These are phyloP conservation scores for Aselliscus stoliczkanus DNA, from an alignment of 2,797 vertebrate genomes.

Conservation along the genomic window DNA sequence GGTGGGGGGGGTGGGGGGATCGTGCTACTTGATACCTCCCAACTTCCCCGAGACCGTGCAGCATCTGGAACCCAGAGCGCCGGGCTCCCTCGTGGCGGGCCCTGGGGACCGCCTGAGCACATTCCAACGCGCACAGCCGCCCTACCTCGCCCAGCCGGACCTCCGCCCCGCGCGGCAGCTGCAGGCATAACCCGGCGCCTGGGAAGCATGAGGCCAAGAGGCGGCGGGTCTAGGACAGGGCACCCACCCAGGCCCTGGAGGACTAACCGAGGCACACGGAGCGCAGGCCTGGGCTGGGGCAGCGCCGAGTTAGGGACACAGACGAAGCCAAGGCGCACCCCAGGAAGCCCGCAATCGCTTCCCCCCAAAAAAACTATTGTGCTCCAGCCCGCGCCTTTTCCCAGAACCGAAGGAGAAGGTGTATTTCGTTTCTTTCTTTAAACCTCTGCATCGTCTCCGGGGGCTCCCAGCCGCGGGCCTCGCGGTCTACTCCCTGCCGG, in stretches of 20 bases:
- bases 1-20: constrained; percentile 20
- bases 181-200: not conserved
- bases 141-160: not conserved
- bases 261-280: not conserved
- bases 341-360: not conserved
- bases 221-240: not conserved
- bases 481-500: not conserved
- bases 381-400: not conserved
- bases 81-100: not conserved
- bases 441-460: not conserved
- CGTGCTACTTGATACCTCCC: constrained; percentile 88
- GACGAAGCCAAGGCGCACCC: not conserved
- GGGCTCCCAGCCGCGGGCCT: not conserved
- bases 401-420: not conserved
- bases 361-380: not conserved
- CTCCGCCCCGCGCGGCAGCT: not conserved
- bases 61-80: constrained; percentile 78
- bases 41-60: constrained; percentile 83
- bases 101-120: constrained; percentile 47
- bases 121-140: constrained; percentile 27
- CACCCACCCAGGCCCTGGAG: not conserved
- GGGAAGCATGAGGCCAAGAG: not conserved
- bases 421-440: constrained; percentile 46
- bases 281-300: not conserved
- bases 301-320: not conserved